These are phyloP conservation scores for Sebastes steindachneri DNA, from an alignment of 2,797 vertebrate species.

Conservation along the genomic window DNA sequence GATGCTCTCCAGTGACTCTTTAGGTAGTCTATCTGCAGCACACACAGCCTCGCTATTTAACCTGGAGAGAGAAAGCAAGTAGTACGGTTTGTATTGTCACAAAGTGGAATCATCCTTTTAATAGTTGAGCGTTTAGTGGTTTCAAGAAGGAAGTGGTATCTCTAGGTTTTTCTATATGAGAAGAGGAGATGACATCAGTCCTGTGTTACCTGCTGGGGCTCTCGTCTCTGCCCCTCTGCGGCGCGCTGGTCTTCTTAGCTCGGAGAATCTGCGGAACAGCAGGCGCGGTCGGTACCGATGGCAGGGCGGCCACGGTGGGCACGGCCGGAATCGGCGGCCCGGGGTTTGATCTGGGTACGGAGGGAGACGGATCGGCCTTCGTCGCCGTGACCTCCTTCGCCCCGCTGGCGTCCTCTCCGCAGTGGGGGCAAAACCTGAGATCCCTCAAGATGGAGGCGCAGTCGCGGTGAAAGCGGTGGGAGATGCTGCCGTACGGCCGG, in stretches of 20 bases:
- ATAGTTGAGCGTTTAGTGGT: neutral
- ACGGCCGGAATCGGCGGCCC: slow-evolving; percentile 33
- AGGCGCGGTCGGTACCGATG: slow-evolving; percentile 48
- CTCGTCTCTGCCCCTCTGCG: slow-evolving; percentile 84
- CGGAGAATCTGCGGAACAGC: slow-evolving; percentile 77
- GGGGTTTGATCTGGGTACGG: slow-evolving; percentile 44
- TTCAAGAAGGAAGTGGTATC: neutral
- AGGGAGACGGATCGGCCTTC: slow-evolving; percentile 79
- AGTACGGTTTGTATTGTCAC: neutral
- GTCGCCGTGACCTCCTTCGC: slow-evolving; percentile 90
- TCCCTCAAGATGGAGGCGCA: slow-evolving; percentile 92
- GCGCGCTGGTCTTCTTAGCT: slow-evolving; percentile 83
- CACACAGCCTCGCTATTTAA: slow-evolving; percentile 47
- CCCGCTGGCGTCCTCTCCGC: slow-evolving; percentile 91
- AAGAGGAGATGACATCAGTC: neutral
- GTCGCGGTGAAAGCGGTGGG: slow-evolving; percentile 93
- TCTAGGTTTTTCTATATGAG: neutral
- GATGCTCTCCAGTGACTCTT: slow-evolving; percentile 92
- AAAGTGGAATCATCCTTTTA: neutral
- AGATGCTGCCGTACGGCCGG: slow-evolving; percentile 92
- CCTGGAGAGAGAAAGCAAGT: slow-evolving; percentile 28
- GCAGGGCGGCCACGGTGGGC: slow-evolving; percentile 40
- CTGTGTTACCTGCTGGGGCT: slow-evolving; percentile 83
- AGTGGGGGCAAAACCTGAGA: slow-evolving; percentile 93
- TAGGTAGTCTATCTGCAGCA: slow-evolving; percentile 80